These are phyloP conservation scores for Masnerella sp. DNA, from an alignment of 2,888 invertebrate species.

Conservation along the genomic window DNA sequence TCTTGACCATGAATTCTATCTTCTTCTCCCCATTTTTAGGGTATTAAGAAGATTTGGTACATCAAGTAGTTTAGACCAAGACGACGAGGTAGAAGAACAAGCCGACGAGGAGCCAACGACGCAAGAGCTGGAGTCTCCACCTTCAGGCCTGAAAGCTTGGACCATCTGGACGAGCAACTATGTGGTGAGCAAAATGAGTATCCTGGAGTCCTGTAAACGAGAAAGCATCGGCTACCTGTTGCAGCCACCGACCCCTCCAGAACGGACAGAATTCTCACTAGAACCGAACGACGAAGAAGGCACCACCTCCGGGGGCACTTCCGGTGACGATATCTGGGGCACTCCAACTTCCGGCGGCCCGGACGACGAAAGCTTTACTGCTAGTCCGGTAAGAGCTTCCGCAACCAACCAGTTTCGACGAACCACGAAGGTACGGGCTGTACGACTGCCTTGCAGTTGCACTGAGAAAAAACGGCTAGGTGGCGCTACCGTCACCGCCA, in stretches of 20 bases:
- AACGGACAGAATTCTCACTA: slow-evolving; percentile 73
- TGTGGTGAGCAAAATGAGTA: slow-evolving; percentile 89
- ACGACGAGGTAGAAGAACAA: slow-evolving; percentile 74
- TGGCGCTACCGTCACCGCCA: too few relatives aligned
- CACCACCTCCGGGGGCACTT: slow-evolving; percentile 90
- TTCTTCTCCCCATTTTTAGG: too few relatives aligned
- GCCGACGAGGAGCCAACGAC: slow-evolving; percentile 69
- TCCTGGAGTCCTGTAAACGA: slow-evolving; percentile 82
- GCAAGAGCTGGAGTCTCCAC: slow-evolving; percentile 72
- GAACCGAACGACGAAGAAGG: slow-evolving; percentile 83
- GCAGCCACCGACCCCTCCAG: slow-evolving; percentile 74
- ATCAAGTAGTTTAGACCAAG: slow-evolving; percentile 77
- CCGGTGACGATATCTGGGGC: slow-evolving; percentile 93
- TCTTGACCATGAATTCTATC: too few relatives aligned
- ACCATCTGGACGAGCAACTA: slow-evolving; percentile 89
- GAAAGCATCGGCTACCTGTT: slow-evolving; percentile 76
- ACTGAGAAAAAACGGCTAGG: slow-evolving; percentile 50
- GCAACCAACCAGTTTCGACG: slow-evolving; percentile 56
- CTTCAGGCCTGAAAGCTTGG: slow-evolving; percentile 84
- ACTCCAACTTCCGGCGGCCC: slow-evolving; percentile 92
- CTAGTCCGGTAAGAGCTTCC: slow-evolving; percentile 72
- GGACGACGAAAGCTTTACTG: slow-evolving; percentile 82
- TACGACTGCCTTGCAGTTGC: slow-evolving; percentile 51
- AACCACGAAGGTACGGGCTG: slow-evolving; percentile 63
- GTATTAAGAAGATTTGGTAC: slow-evolving; percentile 77